Base-by-base conservation (phyloP, 2,797 vertebrate genomes). In the Aulostomus chinensis region DNA sequence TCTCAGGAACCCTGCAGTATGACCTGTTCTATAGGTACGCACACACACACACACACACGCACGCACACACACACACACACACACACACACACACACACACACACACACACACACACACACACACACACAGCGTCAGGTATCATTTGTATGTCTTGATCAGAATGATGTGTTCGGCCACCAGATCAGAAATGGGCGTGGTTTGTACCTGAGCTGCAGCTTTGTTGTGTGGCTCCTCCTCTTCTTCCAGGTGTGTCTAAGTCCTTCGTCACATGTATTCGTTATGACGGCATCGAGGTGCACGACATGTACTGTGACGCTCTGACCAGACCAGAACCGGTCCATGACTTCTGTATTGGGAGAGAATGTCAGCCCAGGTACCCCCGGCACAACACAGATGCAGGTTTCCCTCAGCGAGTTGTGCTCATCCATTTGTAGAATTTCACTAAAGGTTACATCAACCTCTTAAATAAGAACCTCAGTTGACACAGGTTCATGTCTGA, bases 1-100 rank as follows among this genome's bases (percentile, higher is more conserved):
- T 95, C 96, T 13, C 96, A 99, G 3, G 96, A 98, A 85, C 97
- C 97, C 43, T 99, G 97, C 89, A 98, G 95, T 55, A 93, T 95
- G 84, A 98, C 97, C 34, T 99, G 97, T 66, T 96, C 95, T 38
- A 95, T 96, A 90, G 97, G 97, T 96, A 86, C 9, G 7, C 0
- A 3, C 42, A 42, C 2, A 54, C 30, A 49, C 7, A 11, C 12
- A 13, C 17, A 41, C 25, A 16, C 21, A 59, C 26, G 21, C 20
- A 21, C 20, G 6, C 20, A 21, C 20, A 21, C 20, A 21, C 20
- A 21, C 20, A 21, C 20, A 21, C 20, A 21, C 52, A 45, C 8
- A 36, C 30, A n/a, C 36, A 10, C 22, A 16, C 14, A 40, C 37
- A 15, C 37, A 22, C 20, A 38, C 10, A 9, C 14, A 26, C 13